Evolutionary conservation across 1,140 invertebrate species (phyloP), one percentile per base, ranked within the genome.

Genomic region (Drepana arcuata): DNA sequence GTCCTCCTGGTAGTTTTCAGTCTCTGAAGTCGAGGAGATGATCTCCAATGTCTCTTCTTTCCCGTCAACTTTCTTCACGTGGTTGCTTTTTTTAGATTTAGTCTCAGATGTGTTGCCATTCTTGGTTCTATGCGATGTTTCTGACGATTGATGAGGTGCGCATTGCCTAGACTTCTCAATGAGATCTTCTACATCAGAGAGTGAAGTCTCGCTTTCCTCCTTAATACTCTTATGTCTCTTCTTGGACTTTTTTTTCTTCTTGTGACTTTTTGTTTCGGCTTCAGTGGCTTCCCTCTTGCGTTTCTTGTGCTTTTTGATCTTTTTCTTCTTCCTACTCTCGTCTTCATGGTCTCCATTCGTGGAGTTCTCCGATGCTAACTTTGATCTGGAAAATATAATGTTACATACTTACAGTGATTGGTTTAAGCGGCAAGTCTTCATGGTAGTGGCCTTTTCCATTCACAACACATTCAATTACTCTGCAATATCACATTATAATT

Each of bases 11-110:
- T 87, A 86, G 37, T 86, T 86, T 57, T 88, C 89, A 52, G 88
- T 88, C 36, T 92, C 90, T 23, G 88, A 89, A 47, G 88, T 89
- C 0, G 91, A 91, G 16, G 89, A 89, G 34, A 90, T 86, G 18
- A 91, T 87, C 73, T 91, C 88, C 34, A 90, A 64, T 3, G 70
- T 53, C 13, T 78, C 61, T 31, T 42, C 47, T 27, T 52, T 47
- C 11, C 57, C 43, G n/a, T 52, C 24, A 7, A 25, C 18, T 37
- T 47, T 54, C 14, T 31, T 39, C 13, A 28, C n/a, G 35, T 61
- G 41, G 34, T 47, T 41, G 61, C 66, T 48, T 65, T 74, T 52
- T 48, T 69, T 52, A 64, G 58, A 65, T 64, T 82, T 42, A 39
- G 64, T 16, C 65, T 63, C 27, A 28, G 48, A 13, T 3, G 49